Percentiles rank a stretch among this genome's conserved stretches.
Evolutionary conservation across 2,888 invertebrate genomes (phyloP).

Genomic region (Nipponacmea schrenckii): DNA sequence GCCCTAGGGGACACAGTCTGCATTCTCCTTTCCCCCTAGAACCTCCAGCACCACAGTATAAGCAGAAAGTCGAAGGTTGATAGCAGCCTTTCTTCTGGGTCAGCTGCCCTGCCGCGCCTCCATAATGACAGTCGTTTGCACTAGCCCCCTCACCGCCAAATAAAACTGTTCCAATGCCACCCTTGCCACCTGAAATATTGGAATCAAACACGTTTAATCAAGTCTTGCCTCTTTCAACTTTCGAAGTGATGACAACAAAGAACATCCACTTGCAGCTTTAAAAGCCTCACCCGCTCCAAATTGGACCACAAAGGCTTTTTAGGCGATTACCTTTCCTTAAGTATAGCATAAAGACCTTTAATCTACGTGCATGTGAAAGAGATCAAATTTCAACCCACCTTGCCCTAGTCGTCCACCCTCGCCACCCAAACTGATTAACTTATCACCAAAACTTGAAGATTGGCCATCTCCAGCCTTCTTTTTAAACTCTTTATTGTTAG

Average conservation of each 20-base stretch:
- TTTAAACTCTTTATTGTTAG: slow-evolving; percentile 13
- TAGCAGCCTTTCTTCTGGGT: slow-evolving; percentile 13
- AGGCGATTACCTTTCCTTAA: no score
- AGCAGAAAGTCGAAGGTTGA: slow-evolving; percentile 26
- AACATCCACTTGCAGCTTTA: no score
- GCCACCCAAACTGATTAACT: slow-evolving; percentile 33
- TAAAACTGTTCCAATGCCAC: slow-evolving; percentile 25
- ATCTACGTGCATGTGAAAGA: background rate
- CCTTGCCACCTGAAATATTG: slow-evolving; percentile 27
- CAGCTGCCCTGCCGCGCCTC: slow-evolving; percentile 35
- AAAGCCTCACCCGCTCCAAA: no score
- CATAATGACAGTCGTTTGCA: slow-evolving; percentile 26
- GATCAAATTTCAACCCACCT: slow-evolving; percentile 16
- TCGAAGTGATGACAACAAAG: no score
- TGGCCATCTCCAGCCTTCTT: slow-evolving; percentile 32
- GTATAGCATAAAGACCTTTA: no score
- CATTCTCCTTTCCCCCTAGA: slow-evolving; percentile 20
- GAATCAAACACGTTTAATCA: background rate
- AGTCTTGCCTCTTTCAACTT: slow-evolving; percentile 5
- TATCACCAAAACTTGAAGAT: slow-evolving; percentile 28
- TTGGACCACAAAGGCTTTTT: no score
- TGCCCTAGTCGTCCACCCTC: slow-evolving; percentile 27
- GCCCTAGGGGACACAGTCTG: slow-evolving; percentile 15
- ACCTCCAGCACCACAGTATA: slow-evolving; percentile 35
- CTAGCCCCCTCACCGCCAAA: slow-evolving; percentile 28